Percentiles rank a stretch among this genome's conserved stretches.
phyloP scores from a whole-genome alignment of 2,113 vertebrate species.

The Oryzias melastigma region DNA sequence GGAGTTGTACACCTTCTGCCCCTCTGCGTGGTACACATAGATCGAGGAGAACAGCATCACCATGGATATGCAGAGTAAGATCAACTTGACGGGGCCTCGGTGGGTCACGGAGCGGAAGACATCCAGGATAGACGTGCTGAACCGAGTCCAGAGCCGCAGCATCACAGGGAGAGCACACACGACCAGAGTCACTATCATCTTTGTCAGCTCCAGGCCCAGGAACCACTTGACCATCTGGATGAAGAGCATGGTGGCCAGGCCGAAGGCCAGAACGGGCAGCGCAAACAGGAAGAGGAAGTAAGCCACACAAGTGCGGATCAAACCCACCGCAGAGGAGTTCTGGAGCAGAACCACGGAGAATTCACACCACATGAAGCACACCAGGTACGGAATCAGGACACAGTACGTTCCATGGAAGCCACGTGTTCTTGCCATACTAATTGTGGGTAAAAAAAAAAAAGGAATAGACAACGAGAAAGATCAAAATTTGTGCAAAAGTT shows the following conservation, averaged over 20 bases:
- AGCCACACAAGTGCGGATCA: conserved; percentile 90
- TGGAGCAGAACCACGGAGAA: conserved; percentile 87
- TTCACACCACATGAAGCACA: conserved; percentile 99
- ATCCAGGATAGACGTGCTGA: conserved; percentile 81
- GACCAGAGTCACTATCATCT: conserved; percentile 83
- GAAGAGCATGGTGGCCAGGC: conserved; percentile 80
- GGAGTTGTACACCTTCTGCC: conserved; percentile 95
- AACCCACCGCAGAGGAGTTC: conserved; percentile 85
- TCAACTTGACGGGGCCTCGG: conserved; percentile 91
- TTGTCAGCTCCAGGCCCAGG: conserved; percentile 86
- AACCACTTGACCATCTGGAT: conserved; percentile 91
- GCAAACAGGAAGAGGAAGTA: conserved; percentile 96
- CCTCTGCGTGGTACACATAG: conserved; percentile 91
- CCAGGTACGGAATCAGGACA: conserved; percentile 92
- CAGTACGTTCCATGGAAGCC: conserved; percentile 92
- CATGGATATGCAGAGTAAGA: conserved; percentile 90
- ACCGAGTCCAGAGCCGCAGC: conserved; percentile 86
- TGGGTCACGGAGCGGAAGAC: conserved; percentile 81
- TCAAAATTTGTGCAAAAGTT: no score
- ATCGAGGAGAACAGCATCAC: conserved; percentile 88
- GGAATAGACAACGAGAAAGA: no score
- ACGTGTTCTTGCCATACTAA: conserved; percentile 86
- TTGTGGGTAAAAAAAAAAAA: background rate
- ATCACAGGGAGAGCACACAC: conserved; percentile 84
- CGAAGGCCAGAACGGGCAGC: conserved; percentile 83